phyloP scores from a whole-genome alignment of 1,140 invertebrate genomes.

The Panagrolaimus sp. region DNA sequence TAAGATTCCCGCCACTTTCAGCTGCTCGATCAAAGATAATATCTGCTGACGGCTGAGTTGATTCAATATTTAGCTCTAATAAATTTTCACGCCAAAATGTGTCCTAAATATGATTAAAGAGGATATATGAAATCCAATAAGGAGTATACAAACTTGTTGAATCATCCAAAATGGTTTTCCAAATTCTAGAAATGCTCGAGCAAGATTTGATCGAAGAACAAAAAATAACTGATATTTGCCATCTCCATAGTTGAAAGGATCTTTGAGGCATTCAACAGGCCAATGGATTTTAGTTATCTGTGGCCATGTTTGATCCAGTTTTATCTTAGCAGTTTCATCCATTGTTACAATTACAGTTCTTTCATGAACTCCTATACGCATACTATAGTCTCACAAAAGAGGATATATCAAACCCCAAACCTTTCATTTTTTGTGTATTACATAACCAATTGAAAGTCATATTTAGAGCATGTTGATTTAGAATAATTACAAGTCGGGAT shows the following conservation, averaged over 20 bases:
- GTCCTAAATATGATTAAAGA: constrained; percentile 30
- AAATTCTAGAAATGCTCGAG: constrained; percentile 34
- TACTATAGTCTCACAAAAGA: background rate
- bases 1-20: constrained; percentile 24
- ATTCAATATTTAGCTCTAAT: constrained; percentile 39
- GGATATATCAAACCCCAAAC: background rate
- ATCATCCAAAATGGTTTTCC: constrained; percentile 56
- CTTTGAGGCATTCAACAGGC: constrained; percentile 43
- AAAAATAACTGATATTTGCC: constrained; percentile 53
- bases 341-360: constrained; percentile 49
- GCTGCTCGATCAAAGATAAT: constrained; percentile 37
- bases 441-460: constrained; percentile 56
- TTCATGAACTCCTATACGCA: constrained; percentile 39
- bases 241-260: constrained; percentile 53
- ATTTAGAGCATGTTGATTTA: constrained; percentile 53
- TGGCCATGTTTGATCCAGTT: constrained; percentile 39
- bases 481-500: constrained; percentile 44
- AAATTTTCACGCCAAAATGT: constrained; percentile 42
- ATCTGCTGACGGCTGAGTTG: background rate
- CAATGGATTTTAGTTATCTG: constrained; percentile 44
- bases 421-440: constrained; percentile 42
- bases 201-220: constrained; percentile 49
- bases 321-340: constrained; percentile 32
- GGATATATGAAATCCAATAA: constrained; percentile 7
- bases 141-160: constrained; percentile 32